Evolutionary conservation across 92 coral and sea anemone genomes (phyloP), one percentile per base, ranked within the genome.

Genomic region (Paramuricea clavata): DNA sequence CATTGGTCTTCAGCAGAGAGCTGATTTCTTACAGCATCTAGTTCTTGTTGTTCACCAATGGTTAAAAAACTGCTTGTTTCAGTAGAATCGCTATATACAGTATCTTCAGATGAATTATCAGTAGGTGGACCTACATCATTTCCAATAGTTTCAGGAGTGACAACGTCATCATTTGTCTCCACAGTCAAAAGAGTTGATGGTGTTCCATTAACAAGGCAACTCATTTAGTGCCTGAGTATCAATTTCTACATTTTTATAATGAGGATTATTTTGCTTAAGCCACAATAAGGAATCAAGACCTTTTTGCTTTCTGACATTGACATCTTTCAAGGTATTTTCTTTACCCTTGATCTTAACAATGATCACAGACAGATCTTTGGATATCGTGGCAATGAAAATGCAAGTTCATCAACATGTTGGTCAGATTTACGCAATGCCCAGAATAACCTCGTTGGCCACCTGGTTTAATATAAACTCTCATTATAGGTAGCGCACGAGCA

Each of bases 1-100:
- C 59, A 50, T 50, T 16, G 59, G 59, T 49, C 90, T 68, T 87
- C 65, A 23, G 43, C 81, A 26, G 90, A 73, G n/a, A 75, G 84
- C 69, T 90, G 87, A 49, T 75, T 16, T 65, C 85, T 81, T 49
- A 86, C 81, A 62, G 85, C 87, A 19, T 86, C 83, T 30, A 74
- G 73, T 73, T 85, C 90, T 54, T 86, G 87, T 72, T 90, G 57
- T 50, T 50, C 59, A 50, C 59, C 59, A 50, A 50, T 13, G 11
- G 59, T 4, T 50, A 50, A 50, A 19, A 50, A 50, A 50, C 59
- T 50, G 11, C 59, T 50, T 13, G 11, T 19, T 12, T 50, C 92
- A 76, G 81, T 85, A 74, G 89, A 74, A 33, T 85, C 80, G 57
- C 83, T 78, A 56, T 77, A 89, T 43, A 86, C 90, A 26, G 36